Evolutionary conservation across 2,888 invertebrate genomes (phyloP), one percentile per base, ranked within the genome.

Genomic region (Arctia plantaginis): DNA sequence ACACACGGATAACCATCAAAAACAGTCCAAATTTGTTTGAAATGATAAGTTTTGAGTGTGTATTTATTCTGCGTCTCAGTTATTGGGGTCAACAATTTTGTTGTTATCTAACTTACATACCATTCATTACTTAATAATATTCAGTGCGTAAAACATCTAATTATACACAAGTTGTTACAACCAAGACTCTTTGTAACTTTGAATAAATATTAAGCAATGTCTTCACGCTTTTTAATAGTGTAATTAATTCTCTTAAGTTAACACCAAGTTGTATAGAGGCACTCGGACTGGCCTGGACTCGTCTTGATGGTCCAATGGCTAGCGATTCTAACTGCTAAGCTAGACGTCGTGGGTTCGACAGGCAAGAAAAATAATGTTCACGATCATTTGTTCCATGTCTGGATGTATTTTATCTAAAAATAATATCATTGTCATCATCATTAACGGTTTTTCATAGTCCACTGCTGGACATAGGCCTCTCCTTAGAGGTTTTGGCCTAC

Each of bases 111-210:
- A 69, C 39, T 62, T 69, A 69, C 39, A 70, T 33, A 69, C n/a
- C 30, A 35, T 70, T 35, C 12, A 76, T 80, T 73, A 55, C 69
- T 30, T 69, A 76, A 74, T 62, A 72, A 10, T 74, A 70, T 74
- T 77, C 75, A 67, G 70, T 41, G 70, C 70, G 70, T 70, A 59
- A 69, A 69, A 62, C n/a, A 30, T 13, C 4, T 62, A 62, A 70
- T 70, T 69, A 69, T 69, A 69, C 15, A 59, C 69, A 20, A 41
- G n/a, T 62, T 70, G 70, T 70, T 33, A 59, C 20, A 44, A 44
- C n/a, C 0, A 13, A 35, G 23, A 18, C 27, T 70, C 23, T 27
- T 27, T 27, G 51, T 35, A 59, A 55, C 27, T 18, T 4, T 23
- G 6, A 20, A 62, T 70, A 27, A 41, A 20, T 27, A 6, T 70